Conservation (phyloP, 1,140 invertebrate genomes). For the Zaprionus davidi region DNA sequence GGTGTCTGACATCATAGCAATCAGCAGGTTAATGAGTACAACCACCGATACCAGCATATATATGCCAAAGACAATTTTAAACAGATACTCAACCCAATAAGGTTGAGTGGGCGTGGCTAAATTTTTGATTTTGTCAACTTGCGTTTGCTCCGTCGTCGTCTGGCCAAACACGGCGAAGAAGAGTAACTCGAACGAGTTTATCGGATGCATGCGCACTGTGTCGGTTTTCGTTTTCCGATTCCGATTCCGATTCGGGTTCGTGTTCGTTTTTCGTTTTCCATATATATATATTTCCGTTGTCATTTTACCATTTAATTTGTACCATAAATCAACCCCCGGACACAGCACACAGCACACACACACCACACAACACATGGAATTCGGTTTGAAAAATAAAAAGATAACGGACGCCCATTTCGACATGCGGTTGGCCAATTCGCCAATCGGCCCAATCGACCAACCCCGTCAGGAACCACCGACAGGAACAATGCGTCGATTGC, state of each 20-base stretch:
- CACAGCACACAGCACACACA: constrained; percentile 43
- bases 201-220: constrained; percentile 94
- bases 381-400: constrained; percentile 80
- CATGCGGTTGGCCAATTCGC: constrained; percentile 63
- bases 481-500: constrained; percentile 31
- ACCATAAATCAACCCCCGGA: constrained; percentile 23
- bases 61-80: constrained; percentile 93
- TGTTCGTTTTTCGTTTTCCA: constrained; percentile 11
- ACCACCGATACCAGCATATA: constrained; percentile 99
- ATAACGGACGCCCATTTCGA: constrained; percentile 76
- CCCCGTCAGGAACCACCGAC: constrained; percentile 30
- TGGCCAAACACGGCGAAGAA: constrained; percentile 99
- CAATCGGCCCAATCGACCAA: constrained; percentile 60
- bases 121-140: constrained; percentile 85
- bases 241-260: constrained; percentile 4
- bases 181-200: constrained; percentile 97
- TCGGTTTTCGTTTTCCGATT: constrained; percentile 84
- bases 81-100: constrained; percentile 90
- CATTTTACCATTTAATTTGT: not conserved
- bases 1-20: constrained; percentile 99
- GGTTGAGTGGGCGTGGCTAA: constrained; percentile 87
- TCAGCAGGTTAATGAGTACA: constrained; percentile 99
- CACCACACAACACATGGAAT: constrained; percentile 41
- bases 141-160: constrained; percentile 93
- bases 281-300: constrained; percentile 10